Evolutionary conservation across 2,797 vertebrate genomes (phyloP).

Genomic region (Cossypha heuglini): DNA sequence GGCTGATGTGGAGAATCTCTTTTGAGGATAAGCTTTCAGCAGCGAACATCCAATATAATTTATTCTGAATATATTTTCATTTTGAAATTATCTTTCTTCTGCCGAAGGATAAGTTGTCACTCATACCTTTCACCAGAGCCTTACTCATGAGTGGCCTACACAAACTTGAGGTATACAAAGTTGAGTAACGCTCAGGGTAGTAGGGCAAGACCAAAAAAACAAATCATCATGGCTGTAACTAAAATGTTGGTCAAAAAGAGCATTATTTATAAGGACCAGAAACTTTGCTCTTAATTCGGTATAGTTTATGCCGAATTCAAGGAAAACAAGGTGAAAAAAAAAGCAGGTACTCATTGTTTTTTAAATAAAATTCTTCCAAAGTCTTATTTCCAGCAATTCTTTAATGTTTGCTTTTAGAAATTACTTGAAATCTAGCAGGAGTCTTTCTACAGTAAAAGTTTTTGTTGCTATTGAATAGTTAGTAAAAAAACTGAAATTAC

Average conservation of each 20-base stretch:
- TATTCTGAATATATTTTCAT: not conserved
- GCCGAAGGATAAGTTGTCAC: not conserved
- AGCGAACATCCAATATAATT: not conserved
- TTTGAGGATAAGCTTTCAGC: not conserved
- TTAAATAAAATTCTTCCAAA: not conserved
- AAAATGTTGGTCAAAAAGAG: not conserved
- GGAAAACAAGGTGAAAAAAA: not conserved
- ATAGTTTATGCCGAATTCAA: not conserved
- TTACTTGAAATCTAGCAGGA: not conserved
- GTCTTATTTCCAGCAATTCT: not conserved
- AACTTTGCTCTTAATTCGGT: not conserved
- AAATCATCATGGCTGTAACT: fast-evolving
- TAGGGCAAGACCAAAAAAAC: fast-evolving
- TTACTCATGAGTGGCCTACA: not conserved
- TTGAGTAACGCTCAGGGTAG: not conserved
- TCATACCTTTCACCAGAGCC: not conserved
- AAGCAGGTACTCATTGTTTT: not conserved
- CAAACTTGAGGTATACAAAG: not conserved
- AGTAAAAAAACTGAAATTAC: not conserved
- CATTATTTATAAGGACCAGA: not conserved
- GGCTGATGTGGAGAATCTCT: not conserved
- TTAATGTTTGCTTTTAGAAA: not conserved
- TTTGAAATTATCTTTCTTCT: not conserved
- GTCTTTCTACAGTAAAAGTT: not conserved
- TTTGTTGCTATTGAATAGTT: not conserved